Evolutionary conservation across 2,888 invertebrate species (phyloP).

Genomic region (Cheilosia vulpina): DNA sequence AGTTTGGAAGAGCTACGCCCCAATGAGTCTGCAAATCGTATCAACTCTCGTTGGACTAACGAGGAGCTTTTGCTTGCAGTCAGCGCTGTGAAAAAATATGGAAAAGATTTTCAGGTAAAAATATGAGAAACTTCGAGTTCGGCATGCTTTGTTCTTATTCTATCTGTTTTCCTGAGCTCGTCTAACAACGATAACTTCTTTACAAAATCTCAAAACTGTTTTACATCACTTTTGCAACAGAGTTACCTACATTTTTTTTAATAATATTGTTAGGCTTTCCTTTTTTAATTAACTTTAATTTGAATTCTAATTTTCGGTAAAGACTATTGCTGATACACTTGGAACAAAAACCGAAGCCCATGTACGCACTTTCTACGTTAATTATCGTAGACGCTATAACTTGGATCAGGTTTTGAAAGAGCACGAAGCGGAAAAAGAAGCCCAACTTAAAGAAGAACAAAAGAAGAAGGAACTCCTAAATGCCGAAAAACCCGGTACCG

Average conservation of each 20-base stretch:
- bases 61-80: constrained; percentile 96
- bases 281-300: background rate
- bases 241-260: background rate
- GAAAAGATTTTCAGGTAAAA: constrained; percentile 92
- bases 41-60: constrained; percentile 95
- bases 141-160: too few relatives aligned
- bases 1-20: constrained; percentile 85
- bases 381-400: constrained; percentile 94
- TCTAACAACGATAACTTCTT: constrained; percentile 22
- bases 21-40: constrained; percentile 87
- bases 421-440: constrained; percentile 88
- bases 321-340: constrained; percentile 96
- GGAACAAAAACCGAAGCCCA: constrained; percentile 98
- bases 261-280: background rate
- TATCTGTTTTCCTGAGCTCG: too few relatives aligned
- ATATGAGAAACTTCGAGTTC: too few relatives aligned
- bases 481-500: constrained; percentile 39
- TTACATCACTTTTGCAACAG: background rate
- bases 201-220: constrained; percentile 80
- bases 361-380: constrained; percentile 95
- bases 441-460: constrained; percentile 78
- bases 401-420: constrained; percentile 94
- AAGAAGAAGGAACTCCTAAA: constrained; percentile 65
- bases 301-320: constrained; percentile 77
- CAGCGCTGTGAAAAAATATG: constrained; percentile 92